Evolutionary conservation across 2,888 invertebrate genomes (phyloP).

Genomic region (Brachyptera putata): DNA sequence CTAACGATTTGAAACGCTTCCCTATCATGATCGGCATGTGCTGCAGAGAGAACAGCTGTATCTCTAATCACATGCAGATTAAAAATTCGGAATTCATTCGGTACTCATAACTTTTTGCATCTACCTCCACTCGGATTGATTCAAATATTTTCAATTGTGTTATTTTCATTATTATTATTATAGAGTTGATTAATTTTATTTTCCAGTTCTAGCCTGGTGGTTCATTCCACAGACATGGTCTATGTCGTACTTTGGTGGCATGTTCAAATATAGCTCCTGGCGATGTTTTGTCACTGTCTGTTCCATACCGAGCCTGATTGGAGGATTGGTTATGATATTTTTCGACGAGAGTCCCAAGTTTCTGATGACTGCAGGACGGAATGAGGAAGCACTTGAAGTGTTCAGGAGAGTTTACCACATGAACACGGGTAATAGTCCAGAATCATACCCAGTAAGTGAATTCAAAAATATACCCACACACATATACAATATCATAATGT

Average conservation of each 20-base stretch:
- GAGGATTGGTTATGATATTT: constrained; percentile 57
- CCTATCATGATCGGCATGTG: no score
- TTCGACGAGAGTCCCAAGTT: constrained; percentile 76
- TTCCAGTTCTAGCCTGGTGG: constrained; percentile 65
- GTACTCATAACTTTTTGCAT: no score
- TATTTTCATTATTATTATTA: not conserved
- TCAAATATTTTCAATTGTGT: no score
- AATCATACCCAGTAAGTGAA: constrained; percentile 62
- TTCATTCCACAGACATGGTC: constrained; percentile 61
- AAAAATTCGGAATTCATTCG: no score
- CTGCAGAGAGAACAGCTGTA: no score
- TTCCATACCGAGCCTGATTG: constrained; percentile 61
- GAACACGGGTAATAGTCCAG: constrained; percentile 59
- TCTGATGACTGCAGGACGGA: constrained; percentile 63
- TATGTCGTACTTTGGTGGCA: constrained; percentile 45
- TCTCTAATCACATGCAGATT: no score
- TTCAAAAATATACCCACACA: no score
- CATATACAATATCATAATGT: no score
- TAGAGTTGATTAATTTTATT: constrained; percentile 28
- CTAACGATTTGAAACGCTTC: no score
- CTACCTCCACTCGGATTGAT: no score
- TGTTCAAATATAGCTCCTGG: constrained; percentile 47
- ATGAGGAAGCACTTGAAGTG: constrained; percentile 60
- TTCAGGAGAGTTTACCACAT: constrained; percentile 59
- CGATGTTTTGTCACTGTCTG: constrained; percentile 47